Conservation (phyloP, 1,140 invertebrate genomes). For the Catajapyx aquilonaris region DNA sequence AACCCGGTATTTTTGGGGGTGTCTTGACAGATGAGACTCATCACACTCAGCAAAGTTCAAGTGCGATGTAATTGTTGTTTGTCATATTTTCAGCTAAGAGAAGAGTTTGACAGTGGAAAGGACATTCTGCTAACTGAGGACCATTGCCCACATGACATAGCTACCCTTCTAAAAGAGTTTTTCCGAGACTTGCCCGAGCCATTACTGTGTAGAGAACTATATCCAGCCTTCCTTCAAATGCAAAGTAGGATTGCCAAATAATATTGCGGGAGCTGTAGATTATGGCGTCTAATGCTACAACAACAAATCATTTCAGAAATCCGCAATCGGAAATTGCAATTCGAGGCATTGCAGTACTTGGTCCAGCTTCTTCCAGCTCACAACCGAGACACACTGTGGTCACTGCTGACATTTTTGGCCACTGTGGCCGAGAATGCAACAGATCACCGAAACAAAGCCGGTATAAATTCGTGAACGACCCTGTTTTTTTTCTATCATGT, state of each 20-base stretch:
- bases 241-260: conserved; percentile 82
- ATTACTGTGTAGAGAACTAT: conserved; percentile 67
- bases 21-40: conserved; percentile 1
- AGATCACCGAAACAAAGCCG: conserved; percentile 31
- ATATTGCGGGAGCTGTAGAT: too few species aligned
- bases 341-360: conserved; percentile 60
- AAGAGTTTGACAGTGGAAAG: conserved; percentile 70
- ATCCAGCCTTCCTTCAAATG: conserved; percentile 69
- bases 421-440: conserved; percentile 50
- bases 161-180: conserved; percentile 79
- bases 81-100: conserved; percentile 38
- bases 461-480: conserved; percentile 16
- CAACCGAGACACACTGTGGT: conserved; percentile 70
- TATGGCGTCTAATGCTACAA: conserved; percentile 1
- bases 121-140: conserved; percentile 53
- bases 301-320: too few species aligned
- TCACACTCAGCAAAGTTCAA: neutral
- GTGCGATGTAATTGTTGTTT: neutral
- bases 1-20: too few species aligned
- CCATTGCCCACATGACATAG: conserved; percentile 79
- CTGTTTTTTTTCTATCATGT: too few species aligned
- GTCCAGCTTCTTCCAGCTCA: conserved; percentile 62
- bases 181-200: conserved; percentile 83
- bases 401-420: conserved; percentile 56
- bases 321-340: conserved; percentile 53